phyloP scores from a whole-genome alignment of 2,797 vertebrate genomes.

The Sebastes matsubarae region DNA sequence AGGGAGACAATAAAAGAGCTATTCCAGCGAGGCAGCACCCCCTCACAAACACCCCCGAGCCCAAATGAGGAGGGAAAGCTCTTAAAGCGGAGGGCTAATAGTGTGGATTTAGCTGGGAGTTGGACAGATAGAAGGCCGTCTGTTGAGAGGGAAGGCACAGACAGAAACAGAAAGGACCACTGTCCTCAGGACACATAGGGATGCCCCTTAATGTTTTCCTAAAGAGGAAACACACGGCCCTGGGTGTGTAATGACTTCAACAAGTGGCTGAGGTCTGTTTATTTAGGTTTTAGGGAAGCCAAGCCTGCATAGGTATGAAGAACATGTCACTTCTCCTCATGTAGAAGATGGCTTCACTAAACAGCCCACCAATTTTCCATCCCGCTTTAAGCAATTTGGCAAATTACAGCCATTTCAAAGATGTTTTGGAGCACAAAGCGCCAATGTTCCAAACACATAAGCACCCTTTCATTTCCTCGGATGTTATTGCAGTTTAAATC shows the following conservation, averaged over 20 bases:
- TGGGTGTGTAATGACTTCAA: slow-evolving; percentile 61
- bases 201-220: slow-evolving; percentile 68
- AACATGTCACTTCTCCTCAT: slow-evolving; percentile 59
- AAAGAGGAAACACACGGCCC: slow-evolving; percentile 59
- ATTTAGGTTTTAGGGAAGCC: slow-evolving; percentile 57
- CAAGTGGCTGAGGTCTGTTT: slow-evolving; percentile 66
- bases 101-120: slow-evolving; percentile 68
- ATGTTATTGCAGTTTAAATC: slow-evolving; percentile 63
- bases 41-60: slow-evolving; percentile 59
- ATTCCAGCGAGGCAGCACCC: slow-evolving; percentile 70
- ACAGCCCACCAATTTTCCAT: slow-evolving; percentile 67
- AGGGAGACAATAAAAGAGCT: slow-evolving; percentile 76
- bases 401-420: slow-evolving; percentile 74
- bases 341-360: slow-evolving; percentile 57
- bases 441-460: slow-evolving; percentile 71
- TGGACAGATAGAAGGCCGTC: slow-evolving; percentile 55
- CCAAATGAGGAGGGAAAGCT: slow-evolving; percentile 72
- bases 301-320: slow-evolving; percentile 51
- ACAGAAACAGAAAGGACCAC: slow-evolving; percentile 55
- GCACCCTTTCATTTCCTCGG: slow-evolving; percentile 57
- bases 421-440: slow-evolving; percentile 68
- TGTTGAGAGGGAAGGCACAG: slow-evolving; percentile 48
- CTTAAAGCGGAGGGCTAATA: slow-evolving; percentile 71
- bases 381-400: slow-evolving; percentile 72
- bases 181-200: slow-evolving; percentile 59